phyloP scores from a whole-genome alignment of 2,113 vertebrate species.

The Macroglossus sobrinus region DNA sequence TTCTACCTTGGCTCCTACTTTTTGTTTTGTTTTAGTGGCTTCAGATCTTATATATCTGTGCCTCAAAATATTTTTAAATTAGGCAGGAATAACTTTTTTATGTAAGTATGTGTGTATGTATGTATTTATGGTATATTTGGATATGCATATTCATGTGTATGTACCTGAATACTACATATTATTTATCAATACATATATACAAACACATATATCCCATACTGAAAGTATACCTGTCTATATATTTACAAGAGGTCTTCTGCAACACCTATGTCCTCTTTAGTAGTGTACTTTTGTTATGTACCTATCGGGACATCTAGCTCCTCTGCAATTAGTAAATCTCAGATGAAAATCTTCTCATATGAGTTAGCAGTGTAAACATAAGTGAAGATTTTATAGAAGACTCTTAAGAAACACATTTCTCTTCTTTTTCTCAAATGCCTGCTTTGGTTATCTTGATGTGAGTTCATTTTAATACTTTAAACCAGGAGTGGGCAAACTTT shows the following conservation, averaged over 20 bases:
- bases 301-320: background rate
- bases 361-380: background rate
- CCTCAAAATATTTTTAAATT: background rate
- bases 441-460: background rate
- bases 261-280: background rate
- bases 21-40: background rate
- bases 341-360: background rate
- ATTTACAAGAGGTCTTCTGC: background rate
- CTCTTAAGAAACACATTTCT: background rate
- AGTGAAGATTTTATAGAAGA: background rate
- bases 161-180: background rate
- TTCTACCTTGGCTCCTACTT: background rate
- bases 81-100: background rate
- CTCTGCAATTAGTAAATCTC: background rate
- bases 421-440: background rate
- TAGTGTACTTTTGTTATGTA: background rate
- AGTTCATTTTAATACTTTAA: constrained; percentile 11
- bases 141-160: background rate
- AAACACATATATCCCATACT: background rate
- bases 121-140: background rate
- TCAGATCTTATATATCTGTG: background rate
- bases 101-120: background rate
- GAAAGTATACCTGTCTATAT: background rate
- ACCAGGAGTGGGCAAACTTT: background rate
- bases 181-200: background rate